Conservation (phyloP, 2,888 invertebrate genomes). For the Gari tellinella region DNA sequence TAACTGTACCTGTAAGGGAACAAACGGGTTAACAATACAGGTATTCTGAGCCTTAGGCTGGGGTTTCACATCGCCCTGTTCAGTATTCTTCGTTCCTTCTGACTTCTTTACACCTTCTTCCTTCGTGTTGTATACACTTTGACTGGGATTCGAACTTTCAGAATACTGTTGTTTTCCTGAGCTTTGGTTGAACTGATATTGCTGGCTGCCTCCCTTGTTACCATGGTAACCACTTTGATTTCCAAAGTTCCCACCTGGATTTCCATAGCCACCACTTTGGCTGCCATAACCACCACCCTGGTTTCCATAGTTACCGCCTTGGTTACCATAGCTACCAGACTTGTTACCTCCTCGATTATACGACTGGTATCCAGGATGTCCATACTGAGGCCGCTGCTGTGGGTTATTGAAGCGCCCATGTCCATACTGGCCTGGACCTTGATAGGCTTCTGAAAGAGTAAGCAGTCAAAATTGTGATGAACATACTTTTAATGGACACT, state of each 20-base stretch:
- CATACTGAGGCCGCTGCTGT: too few relatives aligned
- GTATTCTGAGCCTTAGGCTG: constrained; percentile 46
- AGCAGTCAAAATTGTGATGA: too few relatives aligned
- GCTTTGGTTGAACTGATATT: constrained; percentile 9
- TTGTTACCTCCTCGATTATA: too few relatives aligned
- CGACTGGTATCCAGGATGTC: too few relatives aligned
- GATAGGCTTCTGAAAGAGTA: too few relatives aligned
- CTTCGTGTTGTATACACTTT: neutral
- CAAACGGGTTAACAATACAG: constrained; percentile 61
- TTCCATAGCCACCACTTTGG: constrained; percentile 28
- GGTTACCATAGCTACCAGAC: too few relatives aligned
- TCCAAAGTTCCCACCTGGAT: constrained; percentile 19
- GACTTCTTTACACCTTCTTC: neutral
- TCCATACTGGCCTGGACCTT: too few relatives aligned
- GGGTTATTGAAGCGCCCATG: too few relatives aligned
- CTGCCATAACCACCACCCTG: constrained; percentile 4
- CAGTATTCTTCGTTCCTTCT: too few relatives aligned
- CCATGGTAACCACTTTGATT: constrained; percentile 12
- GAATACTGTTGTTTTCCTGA: constrained; percentile 6
- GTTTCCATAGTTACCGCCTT: too few relatives aligned
- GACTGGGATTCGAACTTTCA: neutral
- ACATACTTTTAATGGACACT: too few relatives aligned
- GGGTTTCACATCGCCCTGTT: too few relatives aligned
- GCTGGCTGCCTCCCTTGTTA: constrained; percentile 7
- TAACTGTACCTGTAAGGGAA: constrained; percentile 76